phyloP scores from a whole-genome alignment of 2,797 vertebrate species.

The Lindbergichthys nudifrons region DNA sequence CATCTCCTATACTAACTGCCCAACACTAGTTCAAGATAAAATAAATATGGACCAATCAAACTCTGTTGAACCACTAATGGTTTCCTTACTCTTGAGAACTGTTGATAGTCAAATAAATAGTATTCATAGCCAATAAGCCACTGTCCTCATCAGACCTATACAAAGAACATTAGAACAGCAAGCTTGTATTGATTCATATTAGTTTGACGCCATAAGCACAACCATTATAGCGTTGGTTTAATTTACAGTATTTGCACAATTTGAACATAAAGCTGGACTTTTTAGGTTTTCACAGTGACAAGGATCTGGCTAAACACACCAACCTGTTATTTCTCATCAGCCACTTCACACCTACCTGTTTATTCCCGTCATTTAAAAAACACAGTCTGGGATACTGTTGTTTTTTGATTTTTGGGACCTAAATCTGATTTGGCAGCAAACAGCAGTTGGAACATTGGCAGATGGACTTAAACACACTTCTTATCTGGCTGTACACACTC shows the following conservation, averaged over 20 bases:
- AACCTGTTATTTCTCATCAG: constrained; percentile 23
- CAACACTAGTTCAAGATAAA: neutral
- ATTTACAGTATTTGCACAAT: neutral
- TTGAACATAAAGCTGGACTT: neutral
- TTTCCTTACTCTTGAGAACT: neutral
- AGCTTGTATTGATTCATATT: neutral
- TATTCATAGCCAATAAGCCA: neutral
- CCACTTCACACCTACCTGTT: constrained; percentile 17
- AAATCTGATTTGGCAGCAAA: constrained; percentile 45
- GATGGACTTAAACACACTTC: constrained; percentile 52
- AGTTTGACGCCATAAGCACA: constrained; percentile 32
- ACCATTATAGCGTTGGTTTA: neutral
- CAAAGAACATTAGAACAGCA: constrained; percentile 9
- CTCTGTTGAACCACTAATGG: neutral
- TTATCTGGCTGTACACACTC: constrained; percentile 46
- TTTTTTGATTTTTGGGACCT: constrained; percentile 17
- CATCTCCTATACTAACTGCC: too few species aligned
- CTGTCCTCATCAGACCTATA: constrained; percentile 11
- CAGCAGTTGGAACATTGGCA: constrained; percentile 52
- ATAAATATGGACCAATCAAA: neutral
- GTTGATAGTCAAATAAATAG: neutral
- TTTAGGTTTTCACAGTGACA: neutral
- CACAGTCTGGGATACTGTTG: constrained; percentile 21
- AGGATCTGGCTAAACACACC: neutral
- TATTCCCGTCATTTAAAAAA: constrained; percentile 29